Conservation (phyloP, 2,888 invertebrate genomes). For the Ptychoptera albimana region DNA sequence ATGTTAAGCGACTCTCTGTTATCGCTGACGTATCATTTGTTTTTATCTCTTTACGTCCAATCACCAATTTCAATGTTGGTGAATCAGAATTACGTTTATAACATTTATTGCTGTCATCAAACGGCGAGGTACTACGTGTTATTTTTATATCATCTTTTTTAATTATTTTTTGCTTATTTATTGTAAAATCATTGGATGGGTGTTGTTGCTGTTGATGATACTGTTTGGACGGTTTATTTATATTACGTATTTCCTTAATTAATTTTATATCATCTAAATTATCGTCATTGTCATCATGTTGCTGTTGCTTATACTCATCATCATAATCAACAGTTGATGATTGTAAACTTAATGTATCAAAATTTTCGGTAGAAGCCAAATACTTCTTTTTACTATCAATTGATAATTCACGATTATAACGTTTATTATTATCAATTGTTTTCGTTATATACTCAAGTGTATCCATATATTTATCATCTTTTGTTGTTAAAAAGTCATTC, state of each 20-base stretch:
- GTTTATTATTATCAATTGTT: not conserved
- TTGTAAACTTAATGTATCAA: constrained; percentile 10
- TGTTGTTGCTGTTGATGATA: constrained; percentile 3
- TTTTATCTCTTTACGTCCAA: constrained; percentile 36
- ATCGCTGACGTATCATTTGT: constrained; percentile 35
- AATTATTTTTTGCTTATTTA: not conserved
- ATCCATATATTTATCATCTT: constrained; percentile 1
- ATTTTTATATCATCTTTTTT: constrained; percentile 1
- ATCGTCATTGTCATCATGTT: not conserved
- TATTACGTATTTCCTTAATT: not conserved
- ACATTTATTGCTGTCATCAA: constrained; percentile 5
- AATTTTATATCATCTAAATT: not conserved
- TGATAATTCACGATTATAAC: not conserved
- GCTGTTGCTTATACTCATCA: not conserved
- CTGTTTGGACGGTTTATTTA: constrained; percentile 6
- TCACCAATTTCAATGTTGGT: constrained; percentile 32
- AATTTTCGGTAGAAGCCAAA: constrained; percentile 13
- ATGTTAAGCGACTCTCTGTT: constrained; percentile 34
- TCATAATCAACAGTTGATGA: constrained; percentile 4
- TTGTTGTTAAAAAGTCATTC: constrained; percentile 5
- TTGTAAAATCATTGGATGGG: not conserved
- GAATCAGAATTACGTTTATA: constrained; percentile 2
- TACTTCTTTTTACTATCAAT: not conserved
- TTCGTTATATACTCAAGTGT: constrained; percentile 2
- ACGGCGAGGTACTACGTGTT: constrained; percentile 12